Conservation (phyloP, 2,113 vertebrate genomes). For the Harpagus bidentatus region DNA sequence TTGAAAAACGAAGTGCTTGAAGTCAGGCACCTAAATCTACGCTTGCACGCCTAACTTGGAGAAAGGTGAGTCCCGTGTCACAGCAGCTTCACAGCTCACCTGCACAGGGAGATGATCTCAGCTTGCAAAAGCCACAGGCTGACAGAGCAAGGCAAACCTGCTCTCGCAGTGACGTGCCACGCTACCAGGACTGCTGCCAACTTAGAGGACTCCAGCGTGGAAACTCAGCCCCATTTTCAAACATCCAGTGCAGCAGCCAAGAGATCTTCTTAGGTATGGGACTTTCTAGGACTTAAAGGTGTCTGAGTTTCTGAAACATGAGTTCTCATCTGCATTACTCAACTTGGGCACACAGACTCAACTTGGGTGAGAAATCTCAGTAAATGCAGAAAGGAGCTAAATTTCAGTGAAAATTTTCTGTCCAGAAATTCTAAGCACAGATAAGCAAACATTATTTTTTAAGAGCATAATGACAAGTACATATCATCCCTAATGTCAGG, state of each 20-base stretch:
- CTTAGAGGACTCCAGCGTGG: not conserved
- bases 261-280: not conserved
- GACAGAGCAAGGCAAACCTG: not conserved
- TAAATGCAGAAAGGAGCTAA: not conserved
- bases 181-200: not conserved
- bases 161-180: rapidly evolving
- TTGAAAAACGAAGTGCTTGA: not conserved
- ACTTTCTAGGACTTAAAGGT: not conserved
- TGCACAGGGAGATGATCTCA: not conserved
- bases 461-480: not conserved
- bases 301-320: not conserved
- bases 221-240: not conserved
- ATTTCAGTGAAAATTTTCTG: not conserved
- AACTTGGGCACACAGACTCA: not conserved
- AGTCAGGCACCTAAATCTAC: not conserved
- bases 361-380: not conserved
- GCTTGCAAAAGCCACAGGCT: not conserved
- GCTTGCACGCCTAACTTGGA: rapidly evolving
- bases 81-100: not conserved
- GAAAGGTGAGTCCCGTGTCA: not conserved
- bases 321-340: not conserved
- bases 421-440: not conserved
- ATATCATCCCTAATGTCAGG: not conserved
- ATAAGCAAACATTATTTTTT: not conserved
- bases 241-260: not conserved